Percentiles rank a stretch among this genome's conserved stretches.
These are phyloP conservation scores for Ceriagrion tenellum DNA, from an alignment of 2,888 invertebrate species.

Conservation along the genomic window DNA sequence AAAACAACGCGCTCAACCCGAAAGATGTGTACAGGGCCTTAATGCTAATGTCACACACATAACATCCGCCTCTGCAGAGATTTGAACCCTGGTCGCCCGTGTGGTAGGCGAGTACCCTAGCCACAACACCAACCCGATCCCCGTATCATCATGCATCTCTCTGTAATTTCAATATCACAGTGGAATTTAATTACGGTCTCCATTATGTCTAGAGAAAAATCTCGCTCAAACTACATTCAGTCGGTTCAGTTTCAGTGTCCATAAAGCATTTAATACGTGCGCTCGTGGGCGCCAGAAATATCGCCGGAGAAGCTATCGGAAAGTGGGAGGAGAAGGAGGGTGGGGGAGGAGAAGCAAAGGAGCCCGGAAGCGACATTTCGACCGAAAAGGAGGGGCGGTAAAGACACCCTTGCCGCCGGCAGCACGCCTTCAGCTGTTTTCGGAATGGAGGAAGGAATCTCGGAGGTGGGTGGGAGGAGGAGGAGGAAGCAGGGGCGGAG, in stretches of 20 bases:
- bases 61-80: too few species aligned
- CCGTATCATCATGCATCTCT: too few species aligned
- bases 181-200: not conserved
- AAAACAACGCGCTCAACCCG: too few species aligned
- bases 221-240: not conserved
- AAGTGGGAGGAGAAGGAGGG: not conserved
- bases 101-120: too few species aligned
- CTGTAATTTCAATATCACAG: too few species aligned
- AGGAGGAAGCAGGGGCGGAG: not conserved
- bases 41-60: too few species aligned
- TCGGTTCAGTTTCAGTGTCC: not conserved
- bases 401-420: not conserved
- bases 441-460: not conserved
- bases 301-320: not conserved
- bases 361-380: not conserved
- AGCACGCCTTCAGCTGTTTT: not conserved
- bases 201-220: too few species aligned
- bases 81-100: too few species aligned
- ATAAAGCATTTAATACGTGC: not conserved
- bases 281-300: constrained; percentile 11
- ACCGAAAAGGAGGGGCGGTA: not conserved
- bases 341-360: not conserved
- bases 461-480: not conserved
- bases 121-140: too few species aligned
- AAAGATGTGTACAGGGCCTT: too few species aligned